Evolutionary conservation across 1,140 invertebrate species (phyloP).

Genomic region (Zaprionus vittiger): DNA sequence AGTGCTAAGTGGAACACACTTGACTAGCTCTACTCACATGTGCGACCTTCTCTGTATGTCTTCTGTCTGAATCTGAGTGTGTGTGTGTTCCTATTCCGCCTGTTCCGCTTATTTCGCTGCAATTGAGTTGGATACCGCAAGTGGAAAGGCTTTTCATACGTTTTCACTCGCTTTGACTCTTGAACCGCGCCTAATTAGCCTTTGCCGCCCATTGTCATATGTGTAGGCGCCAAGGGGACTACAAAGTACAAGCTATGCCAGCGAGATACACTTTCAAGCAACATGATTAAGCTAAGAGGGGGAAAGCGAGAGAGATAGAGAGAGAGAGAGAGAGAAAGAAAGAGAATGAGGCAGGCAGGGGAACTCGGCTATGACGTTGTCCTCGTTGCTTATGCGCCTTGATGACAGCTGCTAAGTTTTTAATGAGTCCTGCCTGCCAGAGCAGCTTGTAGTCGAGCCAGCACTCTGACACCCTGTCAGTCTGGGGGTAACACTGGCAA

Average conservation of each 20-base stretch:
- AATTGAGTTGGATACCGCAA: slow-evolving; percentile 35
- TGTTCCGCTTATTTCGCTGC: slow-evolving; percentile 22
- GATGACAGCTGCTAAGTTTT: slow-evolving; percentile 73
- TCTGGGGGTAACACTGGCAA: slow-evolving; percentile 30
- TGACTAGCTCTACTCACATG: neutral
- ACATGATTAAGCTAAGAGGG: slow-evolving; percentile 44
- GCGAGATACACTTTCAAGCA: slow-evolving; percentile 18
- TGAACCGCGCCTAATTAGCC: slow-evolving; percentile 73
- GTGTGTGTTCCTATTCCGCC: slow-evolving; percentile 20
- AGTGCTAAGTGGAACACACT: neutral
- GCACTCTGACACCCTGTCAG: neutral
- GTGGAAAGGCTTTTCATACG: slow-evolving; percentile 27
- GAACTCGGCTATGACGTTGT: slow-evolving; percentile 31
- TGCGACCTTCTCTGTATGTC: neutral
- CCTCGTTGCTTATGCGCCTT: slow-evolving; percentile 56
- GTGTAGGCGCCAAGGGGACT: slow-evolving; percentile 21
- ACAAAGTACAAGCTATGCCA: neutral
- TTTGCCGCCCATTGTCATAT: slow-evolving; percentile 48
- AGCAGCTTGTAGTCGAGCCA: neutral
- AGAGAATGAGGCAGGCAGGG: neutral
- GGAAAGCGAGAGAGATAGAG: no score
- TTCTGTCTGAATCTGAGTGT: neutral
- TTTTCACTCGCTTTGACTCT: slow-evolving; percentile 58
- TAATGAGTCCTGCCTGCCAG: slow-evolving; percentile 55
- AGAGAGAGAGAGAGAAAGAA: neutral